These are phyloP conservation scores for Podilymbus podiceps DNA, from an alignment of 2,113 vertebrate genomes.

Conservation along the genomic window DNA sequence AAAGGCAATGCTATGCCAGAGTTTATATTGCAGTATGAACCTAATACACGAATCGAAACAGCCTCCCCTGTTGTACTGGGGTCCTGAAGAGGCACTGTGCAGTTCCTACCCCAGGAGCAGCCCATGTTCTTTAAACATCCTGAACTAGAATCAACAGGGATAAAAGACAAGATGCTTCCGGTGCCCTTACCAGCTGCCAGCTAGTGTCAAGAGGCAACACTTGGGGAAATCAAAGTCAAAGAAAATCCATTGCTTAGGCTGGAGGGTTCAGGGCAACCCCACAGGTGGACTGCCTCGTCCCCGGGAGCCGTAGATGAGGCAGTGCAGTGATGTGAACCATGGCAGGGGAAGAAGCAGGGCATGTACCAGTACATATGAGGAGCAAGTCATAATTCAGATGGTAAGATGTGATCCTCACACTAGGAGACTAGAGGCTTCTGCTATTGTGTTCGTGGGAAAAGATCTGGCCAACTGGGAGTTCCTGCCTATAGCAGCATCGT, in stretches of 20 bases:
- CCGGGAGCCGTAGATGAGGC: not conserved
- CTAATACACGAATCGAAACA: not conserved
- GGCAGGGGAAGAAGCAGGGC: not conserved
- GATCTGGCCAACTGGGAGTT: not conserved
- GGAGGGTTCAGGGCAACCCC: not conserved
- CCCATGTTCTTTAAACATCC: not conserved
- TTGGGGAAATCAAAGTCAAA: not conserved
- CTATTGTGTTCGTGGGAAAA: not conserved
- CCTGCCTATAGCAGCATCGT: not conserved
- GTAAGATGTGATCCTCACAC: not conserved
- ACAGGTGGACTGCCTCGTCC: not conserved
- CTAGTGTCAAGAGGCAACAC: not conserved
- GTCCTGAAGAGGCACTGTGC: not conserved
- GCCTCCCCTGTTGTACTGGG: not conserved
- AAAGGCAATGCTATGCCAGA: not conserved
- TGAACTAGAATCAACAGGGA: not conserved
- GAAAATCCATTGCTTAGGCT: not conserved
- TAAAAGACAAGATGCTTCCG: not conserved
- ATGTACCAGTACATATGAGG: accelerated
- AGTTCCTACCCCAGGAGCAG: not conserved
- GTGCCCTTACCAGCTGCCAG: not conserved
- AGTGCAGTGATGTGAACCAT: not conserved
- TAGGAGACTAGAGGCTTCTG: not conserved
- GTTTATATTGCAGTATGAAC: not conserved
- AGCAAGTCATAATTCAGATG: not conserved